These are phyloP conservation scores for Muntiacus reevesi DNA, from an alignment of 2,113 vertebrate genomes.

Conservation along the genomic window DNA sequence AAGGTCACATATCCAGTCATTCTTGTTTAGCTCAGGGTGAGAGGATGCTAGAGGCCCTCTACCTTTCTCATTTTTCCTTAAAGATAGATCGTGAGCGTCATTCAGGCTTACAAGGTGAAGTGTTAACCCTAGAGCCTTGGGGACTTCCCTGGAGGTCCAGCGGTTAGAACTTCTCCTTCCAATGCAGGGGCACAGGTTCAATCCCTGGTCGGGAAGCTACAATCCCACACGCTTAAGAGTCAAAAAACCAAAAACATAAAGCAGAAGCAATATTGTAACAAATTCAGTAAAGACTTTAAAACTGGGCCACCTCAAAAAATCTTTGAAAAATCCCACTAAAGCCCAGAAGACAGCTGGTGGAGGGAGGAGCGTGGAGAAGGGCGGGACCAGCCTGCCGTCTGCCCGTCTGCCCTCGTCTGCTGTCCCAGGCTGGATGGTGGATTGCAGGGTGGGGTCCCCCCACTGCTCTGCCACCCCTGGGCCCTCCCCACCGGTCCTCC, in stretches of 20 bases:
- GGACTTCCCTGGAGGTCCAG: background rate
- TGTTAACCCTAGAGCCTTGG: background rate
- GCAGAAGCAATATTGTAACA: background rate
- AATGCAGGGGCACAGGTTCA: background rate
- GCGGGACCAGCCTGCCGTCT: accelerated
- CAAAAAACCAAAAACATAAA: background rate
- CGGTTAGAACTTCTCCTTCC: background rate
- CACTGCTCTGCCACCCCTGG: accelerated
- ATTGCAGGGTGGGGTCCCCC: too few relatives aligned
- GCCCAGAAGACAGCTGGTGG: background rate
- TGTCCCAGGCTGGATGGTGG: background rate
- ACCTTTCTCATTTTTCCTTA: background rate
- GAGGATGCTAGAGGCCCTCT: accelerated
- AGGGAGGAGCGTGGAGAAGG: accelerated
- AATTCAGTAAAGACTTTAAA: background rate
- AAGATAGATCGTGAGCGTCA: background rate
- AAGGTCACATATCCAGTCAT: accelerated
- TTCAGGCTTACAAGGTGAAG: background rate
- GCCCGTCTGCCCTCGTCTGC: background rate
- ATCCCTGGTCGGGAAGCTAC: background rate
- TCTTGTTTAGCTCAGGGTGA: accelerated
- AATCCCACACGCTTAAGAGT: accelerated
- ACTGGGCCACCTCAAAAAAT: background rate
- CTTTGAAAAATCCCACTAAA: background rate
- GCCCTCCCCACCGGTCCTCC: background rate